Conservation (phyloP, 2,888 invertebrate species). For the Caenorhabditis macrosperma region DNA sequence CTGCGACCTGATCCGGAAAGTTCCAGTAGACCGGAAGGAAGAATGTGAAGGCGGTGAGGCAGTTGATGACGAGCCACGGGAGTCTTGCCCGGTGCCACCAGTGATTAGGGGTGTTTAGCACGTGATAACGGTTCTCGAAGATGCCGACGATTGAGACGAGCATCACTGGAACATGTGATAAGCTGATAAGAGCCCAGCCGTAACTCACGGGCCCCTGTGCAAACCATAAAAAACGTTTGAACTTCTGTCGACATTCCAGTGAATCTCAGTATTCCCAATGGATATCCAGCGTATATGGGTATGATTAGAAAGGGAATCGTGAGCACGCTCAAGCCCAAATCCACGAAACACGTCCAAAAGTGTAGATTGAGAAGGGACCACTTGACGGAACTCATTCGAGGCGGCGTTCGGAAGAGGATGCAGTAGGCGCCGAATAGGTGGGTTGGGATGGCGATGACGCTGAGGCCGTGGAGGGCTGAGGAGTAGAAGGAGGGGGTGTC, state of each 20-base stretch:
- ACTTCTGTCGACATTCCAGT: neutral
- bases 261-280: constrained; percentile 2
- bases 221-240: neutral
- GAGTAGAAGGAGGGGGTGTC: constrained; percentile 4
- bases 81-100: neutral
- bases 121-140: neutral
- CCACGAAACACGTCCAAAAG: constrained; percentile 11
- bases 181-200: neutral
- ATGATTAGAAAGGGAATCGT: constrained; percentile 1
- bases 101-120: neutral
- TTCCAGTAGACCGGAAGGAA: too few relatives aligned
- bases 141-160: neutral
- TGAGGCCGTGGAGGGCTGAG: neutral
- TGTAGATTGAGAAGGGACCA: constrained; percentile 7
- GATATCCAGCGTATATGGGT: neutral
- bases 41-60: too few relatives aligned
- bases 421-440: constrained; percentile 21
- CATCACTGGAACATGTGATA: neutral
- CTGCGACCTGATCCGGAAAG: too few relatives aligned
- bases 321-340: neutral
- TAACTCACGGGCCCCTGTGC: neutral
- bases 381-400: constrained; percentile 16
- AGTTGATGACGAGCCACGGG: neutral
- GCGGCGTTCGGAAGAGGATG: constrained; percentile 18
- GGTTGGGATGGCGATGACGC: neutral